These are phyloP conservation scores for Merodon equestris DNA, from an alignment of 2,888 invertebrate species.

Conservation along the genomic window DNA sequence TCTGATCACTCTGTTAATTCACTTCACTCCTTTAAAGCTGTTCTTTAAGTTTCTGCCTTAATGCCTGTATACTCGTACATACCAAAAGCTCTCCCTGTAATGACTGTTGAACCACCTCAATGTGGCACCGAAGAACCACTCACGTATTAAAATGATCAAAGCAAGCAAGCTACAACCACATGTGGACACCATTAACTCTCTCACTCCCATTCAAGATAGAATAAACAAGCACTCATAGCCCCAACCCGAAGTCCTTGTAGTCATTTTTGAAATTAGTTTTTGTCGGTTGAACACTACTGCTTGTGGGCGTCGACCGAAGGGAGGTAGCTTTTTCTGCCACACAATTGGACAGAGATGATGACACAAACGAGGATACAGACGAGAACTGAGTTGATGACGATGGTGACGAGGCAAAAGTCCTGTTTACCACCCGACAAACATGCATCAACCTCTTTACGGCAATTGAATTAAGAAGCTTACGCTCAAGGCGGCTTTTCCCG, in stretches of 20 bases:
- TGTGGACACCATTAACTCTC: background rate
- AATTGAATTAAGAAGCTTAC: slow-evolving; percentile 67
- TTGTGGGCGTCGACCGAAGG: slow-evolving; percentile 39
- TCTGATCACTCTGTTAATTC: no score
- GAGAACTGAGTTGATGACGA: background rate
- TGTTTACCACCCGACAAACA: background rate
- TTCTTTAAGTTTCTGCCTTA: no score
- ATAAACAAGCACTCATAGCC: slow-evolving; percentile 24
- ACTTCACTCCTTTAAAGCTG: no score
- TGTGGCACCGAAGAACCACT: slow-evolving; percentile 7
- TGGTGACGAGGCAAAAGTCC: slow-evolving; percentile 29
- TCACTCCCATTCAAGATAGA: background rate
- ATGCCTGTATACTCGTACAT: no score
- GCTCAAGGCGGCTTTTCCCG: slow-evolving; percentile 58
- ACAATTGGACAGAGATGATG: slow-evolving; percentile 15
- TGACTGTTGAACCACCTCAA: no score
- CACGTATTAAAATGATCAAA: slow-evolving; percentile 35
- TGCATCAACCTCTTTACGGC: slow-evolving; percentile 53
- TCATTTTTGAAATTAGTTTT: slow-evolving; percentile 52
- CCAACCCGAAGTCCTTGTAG: background rate
- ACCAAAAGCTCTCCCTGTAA: no score
- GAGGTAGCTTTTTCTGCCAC: no score
- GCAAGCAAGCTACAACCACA: slow-evolving; percentile 4
- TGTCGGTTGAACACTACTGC: slow-evolving; percentile 36
- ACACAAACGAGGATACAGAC: slow-evolving; percentile 20